Evolutionary conservation across 2,888 invertebrate species (phyloP), one percentile per base, ranked within the genome.

Genomic region (Harpalus rubripes): DNA sequence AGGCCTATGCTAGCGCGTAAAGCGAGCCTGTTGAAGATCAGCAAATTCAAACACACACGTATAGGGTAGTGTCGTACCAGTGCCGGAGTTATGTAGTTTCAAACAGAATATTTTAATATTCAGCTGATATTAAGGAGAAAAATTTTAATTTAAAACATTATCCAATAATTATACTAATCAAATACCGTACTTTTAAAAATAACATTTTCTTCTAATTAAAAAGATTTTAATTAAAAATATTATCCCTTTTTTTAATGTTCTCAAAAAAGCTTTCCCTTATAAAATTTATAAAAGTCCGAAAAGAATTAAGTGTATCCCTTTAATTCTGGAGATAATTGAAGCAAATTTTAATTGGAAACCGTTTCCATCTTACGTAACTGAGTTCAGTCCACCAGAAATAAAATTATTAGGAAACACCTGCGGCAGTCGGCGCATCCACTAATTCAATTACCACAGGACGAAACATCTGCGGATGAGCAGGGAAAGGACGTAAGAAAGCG

Each of bases 401-500:
- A 52, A 74, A 74, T 74, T 44, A 74, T 74, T 52, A 74, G 44
- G 44, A 74, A 74, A 74, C 74, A 74, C 74, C 74, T 74, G 74
- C 52, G 74, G 18, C 52, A 16, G 18, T 8, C 52, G 7, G 74
- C 52, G 32, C 18, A 44, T 74, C 52, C 52, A 18, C 18, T 74
- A 74, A 74, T 74, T 22, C 44, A 74, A 22, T 74, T 74, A 74
- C 74, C 22, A 15, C 44, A 10, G 15, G 18, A 18, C 52, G 15
- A 74, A 52, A 16, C 41, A 22, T n/a, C 12, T 44, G 18, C 0
- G 7, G 26, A 5, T 5, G 65, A 65, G 32, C 0, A 2, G 26
- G 59, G 59, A n/a, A 56, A 2, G 56, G n/a, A 52, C 10, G 8
- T 2, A 5, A 52, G 52, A 52, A 52, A 52, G 52, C 3, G 3